Base-by-base conservation (phyloP, 2,888 invertebrate genomes). In the Drosophila mimetica region DNA sequence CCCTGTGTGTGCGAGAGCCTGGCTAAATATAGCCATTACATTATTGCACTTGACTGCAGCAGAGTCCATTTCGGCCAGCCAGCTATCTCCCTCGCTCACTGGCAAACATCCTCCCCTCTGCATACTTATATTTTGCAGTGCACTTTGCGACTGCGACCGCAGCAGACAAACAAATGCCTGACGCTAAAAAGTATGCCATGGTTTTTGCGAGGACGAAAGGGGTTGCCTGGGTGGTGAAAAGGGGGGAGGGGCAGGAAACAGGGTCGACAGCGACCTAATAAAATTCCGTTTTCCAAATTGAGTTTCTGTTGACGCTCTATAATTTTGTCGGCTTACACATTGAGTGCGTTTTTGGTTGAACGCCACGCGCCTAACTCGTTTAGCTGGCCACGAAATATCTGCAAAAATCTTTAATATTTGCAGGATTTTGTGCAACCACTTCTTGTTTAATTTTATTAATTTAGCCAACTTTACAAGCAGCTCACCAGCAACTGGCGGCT, bases 21-120 rank as follows among this genome's bases (percentile, higher is more conserved):
- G 42, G 54, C 66, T 47, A 59, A 84, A 76, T 81, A 71, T 60
- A 74, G 74, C 75, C 55, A 76, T 85, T 74, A 87, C 82, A 87
- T 87, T 83, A 87, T 85, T 83, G 82, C 82, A 85, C 74, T 81
- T 81, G 74, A 69, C 69, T 87, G 78, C 76, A 81, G 79, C 76
- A 34, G 44, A 71, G 82, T 81, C 74, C 69, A 85, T 84, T 75
- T 67, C 53, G 60, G 46, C 44, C 64, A 52, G 42, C 44, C 61
- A 55, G 51, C 44, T 57, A 50, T 41, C 59, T 25, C 28, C 39
- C 42, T 13, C 9, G 2, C 47, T 9, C 18, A 32, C 14, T 3
- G 28, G 46, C 16, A 52, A 47, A 48, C 39, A 59, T 3, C 28
- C 11, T 20, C 39, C 18, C 11, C 1, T 30, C 28, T 16, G 18